Conservation (phyloP, 1,140 invertebrate genomes). For the Bombus terrestris region DNA sequence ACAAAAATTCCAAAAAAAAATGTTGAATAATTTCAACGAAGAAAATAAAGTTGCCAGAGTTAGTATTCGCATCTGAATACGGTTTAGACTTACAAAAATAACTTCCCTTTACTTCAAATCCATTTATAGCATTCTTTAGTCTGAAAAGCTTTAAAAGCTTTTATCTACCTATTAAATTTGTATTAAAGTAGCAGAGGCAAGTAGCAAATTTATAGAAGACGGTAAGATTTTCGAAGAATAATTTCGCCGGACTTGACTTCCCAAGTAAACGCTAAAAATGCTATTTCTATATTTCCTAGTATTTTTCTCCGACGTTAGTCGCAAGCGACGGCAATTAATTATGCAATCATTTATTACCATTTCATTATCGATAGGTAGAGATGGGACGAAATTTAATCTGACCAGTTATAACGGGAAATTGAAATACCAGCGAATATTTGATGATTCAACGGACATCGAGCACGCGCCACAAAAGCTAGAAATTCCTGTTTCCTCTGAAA, state of each 20-base stretch:
- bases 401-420: background rate
- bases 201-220: background rate
- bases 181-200: background rate
- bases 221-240: background rate
- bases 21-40: no score
- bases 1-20: no score
- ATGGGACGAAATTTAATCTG: background rate
- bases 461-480: background rate
- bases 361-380: background rate
- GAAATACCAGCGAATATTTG: background rate
- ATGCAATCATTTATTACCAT: conserved; percentile 1
- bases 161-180: background rate
- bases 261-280: background rate
- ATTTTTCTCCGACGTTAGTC: background rate
- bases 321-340: conserved; percentile 2
- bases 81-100: background rate
- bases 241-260: background rate
- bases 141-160: background rate
- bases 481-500: conserved; percentile 9
- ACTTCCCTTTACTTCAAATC: background rate
- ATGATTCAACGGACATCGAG: background rate
- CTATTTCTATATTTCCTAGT: background rate
- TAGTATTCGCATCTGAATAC: background rate
- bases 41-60: no score
- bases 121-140: background rate